Base-by-base conservation (phyloP, 1,140 invertebrate species). In the Phocides pigmalion region DNA sequence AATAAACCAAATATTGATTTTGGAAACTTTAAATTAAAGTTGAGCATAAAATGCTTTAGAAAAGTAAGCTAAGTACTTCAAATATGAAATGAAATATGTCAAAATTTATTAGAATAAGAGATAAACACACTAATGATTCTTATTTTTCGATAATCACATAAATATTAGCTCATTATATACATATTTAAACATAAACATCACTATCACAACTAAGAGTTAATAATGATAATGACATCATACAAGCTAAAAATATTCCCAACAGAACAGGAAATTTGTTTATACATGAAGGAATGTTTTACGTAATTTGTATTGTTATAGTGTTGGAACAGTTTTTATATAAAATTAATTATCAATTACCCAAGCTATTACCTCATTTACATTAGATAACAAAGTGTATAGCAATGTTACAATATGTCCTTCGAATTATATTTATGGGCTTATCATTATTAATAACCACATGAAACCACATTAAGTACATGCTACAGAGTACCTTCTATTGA, bases 211-310 rank as follows among this genome's bases (percentile, higher is more conserved):
- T n/a, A n/a, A n/a, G n/a, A n/a, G n/a, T 46, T 35, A 68, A 58
- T 51, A 56, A 64, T 49, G 35, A 41, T 15, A 42, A 59, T 75
- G 73, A 76, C 70, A 69, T 73, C 68, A 78, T 71, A 20, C 19
- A 41, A 9, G 53, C 20, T 59, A 70, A 62, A 62, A 51, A 62
- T 72, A 70, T 70, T 70, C 72, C 66, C 53, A 59, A n/a, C 22
- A 64, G 44, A 54, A 53, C 66, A 76, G 65, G 68, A 73, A 68
- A 66, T 67, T 22, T 53, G 35, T 50, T 20, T 28, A 28, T 14
- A 28, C 22, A 50, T 50, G 11, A 20, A 14, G 17, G 9, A n/a
- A 19, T 19, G 17, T 32, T 11, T 11, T n/a, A 32, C 9, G n/a
- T n/a, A n/a, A n/a, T n/a, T 32, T 32, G 9, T 32, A 32, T 3